Evolutionary conservation across 2,113 vertebrate genomes (phyloP).

Genomic region (Bombycilla garrulus): DNA sequence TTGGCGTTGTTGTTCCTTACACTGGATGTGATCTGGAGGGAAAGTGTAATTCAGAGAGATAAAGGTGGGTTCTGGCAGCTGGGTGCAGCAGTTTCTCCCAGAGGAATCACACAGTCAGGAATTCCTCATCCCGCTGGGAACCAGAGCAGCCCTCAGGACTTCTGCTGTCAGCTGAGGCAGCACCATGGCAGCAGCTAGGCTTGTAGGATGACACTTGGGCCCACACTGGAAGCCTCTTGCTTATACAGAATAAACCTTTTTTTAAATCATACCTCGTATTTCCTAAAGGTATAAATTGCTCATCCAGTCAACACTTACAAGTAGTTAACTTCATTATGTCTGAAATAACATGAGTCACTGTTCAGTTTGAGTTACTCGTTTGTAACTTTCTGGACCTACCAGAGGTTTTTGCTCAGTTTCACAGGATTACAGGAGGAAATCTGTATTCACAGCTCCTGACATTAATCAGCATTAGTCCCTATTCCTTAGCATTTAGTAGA

Average conservation of each 20-base stretch:
- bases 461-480: background rate
- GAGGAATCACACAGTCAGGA: background rate
- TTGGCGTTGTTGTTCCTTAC: conserved; percentile 47
- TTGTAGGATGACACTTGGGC: background rate
- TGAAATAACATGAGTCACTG: accelerated
- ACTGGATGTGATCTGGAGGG: conserved; percentile 83
- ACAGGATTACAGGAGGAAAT: background rate
- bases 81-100: background rate
- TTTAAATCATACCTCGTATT: background rate
- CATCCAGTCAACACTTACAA: background rate
- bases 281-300: background rate
- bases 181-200: background rate
- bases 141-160: background rate
- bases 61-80: background rate
- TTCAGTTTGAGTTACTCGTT: background rate
- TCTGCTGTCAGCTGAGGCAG: background rate
- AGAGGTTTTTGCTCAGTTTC: background rate
- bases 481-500: background rate
- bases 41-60: background rate
- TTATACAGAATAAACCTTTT: background rate
- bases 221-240: background rate
- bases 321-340: background rate
- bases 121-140: background rate
- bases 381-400: background rate
- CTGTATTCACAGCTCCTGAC: background rate